Percentiles rank a stretch among this genome's conserved stretches.
Conservation (phyloP, 2,888 invertebrate species). For the Mayetiola destructor region DNA sequence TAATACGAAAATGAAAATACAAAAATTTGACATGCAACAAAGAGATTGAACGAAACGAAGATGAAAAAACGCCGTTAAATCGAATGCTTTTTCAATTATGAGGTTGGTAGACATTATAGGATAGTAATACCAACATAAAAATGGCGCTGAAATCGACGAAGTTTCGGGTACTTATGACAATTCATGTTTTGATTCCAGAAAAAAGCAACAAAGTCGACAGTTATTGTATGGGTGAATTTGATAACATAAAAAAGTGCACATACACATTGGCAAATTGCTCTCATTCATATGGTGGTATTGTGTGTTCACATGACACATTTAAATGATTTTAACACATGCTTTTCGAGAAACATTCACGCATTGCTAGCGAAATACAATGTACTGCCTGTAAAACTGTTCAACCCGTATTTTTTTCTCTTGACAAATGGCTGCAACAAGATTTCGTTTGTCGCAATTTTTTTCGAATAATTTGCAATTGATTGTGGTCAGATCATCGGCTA, state of each 20-base stretch:
- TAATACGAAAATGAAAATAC: background rate
- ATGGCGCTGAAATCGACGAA: background rate
- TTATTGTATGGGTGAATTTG: no score
- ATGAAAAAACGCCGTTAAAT: background rate
- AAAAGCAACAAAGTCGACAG: no score
- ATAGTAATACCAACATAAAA: background rate
- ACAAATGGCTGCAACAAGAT: slow-evolving; percentile 22
- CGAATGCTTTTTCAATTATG: background rate
- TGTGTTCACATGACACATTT: background rate
- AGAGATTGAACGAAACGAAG: background rate
- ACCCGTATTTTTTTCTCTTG: background rate
- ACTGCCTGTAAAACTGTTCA: no score
- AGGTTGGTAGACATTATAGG: background rate
- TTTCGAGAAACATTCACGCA: background rate
- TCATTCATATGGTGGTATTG: background rate
- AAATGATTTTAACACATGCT: background rate
- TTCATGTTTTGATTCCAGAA: background rate
- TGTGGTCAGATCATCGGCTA: slow-evolving; percentile 19
- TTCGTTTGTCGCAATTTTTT: slow-evolving; percentile 20
- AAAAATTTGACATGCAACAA: background rate
- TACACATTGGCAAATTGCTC: no score
- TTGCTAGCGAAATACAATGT: background rate
- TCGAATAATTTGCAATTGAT: slow-evolving; percentile 23
- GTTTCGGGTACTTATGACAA: background rate
- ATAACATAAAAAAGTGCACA: no score